These are phyloP conservation scores for Galagoides demidoff DNA, from an alignment of 2,797 vertebrate species.

Conservation along the genomic window DNA sequence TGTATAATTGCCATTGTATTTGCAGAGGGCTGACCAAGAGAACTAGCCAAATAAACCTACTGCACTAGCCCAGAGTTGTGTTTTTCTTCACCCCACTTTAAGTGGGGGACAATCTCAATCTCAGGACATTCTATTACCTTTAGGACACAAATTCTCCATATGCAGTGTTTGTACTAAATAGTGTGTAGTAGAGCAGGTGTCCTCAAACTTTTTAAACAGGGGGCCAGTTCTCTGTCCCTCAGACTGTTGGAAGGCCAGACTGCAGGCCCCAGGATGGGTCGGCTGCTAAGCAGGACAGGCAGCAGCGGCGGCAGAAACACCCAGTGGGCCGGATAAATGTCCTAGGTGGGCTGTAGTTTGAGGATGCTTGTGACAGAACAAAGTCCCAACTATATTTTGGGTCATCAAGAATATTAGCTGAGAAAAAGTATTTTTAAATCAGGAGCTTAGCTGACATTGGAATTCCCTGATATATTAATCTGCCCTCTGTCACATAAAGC, in stretches of 20 bases:
- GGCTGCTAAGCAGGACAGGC: too few species aligned
- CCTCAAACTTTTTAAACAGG: too few species aligned
- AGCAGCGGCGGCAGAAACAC: too few species aligned
- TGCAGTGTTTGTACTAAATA: constrained; percentile 19
- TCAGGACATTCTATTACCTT: constrained; percentile 30
- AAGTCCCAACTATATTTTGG: constrained; percentile 53
- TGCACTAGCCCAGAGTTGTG: background rate
- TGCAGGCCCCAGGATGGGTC: too few species aligned
- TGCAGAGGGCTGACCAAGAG: background rate
- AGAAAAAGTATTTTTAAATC: constrained; percentile 32
- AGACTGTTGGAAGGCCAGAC: too few species aligned
- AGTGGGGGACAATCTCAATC: constrained; percentile 15
- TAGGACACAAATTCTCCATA: background rate
- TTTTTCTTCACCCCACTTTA: constrained; percentile 33
- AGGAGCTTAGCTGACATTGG: background rate
- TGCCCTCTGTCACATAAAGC: constrained; percentile 8
- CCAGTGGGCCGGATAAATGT: too few species aligned
- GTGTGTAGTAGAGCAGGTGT: background rate
- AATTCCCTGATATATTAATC: constrained; percentile 55
- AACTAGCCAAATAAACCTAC: constrained; percentile 22
- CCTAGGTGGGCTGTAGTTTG: too few species aligned
- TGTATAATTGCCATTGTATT: background rate
- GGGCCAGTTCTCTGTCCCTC: too few species aligned
- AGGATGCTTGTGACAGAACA: background rate
- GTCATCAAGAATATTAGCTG: constrained; percentile 37